These are phyloP conservation scores for Leptocoma aspasia DNA, from an alignment of 2,113 vertebrate species.

Conservation along the genomic window DNA sequence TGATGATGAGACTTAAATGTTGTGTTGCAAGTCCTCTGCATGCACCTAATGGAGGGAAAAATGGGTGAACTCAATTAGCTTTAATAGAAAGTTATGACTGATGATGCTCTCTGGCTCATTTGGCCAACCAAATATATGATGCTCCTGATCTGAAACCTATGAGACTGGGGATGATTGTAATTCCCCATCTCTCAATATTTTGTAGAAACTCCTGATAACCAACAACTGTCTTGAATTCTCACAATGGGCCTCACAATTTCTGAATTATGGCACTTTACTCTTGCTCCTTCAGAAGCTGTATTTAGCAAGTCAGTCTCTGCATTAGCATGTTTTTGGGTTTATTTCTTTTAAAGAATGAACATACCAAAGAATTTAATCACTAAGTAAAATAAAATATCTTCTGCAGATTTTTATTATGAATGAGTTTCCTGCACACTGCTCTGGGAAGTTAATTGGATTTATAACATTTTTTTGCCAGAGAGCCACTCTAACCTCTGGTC, in stretches of 20 bases:
- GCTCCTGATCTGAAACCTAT: not conserved
- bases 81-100: not conserved
- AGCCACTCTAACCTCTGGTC: not conserved
- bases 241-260: not conserved
- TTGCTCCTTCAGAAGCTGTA: not conserved
- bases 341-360: not conserved
- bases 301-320: not conserved
- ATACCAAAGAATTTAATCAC: not conserved
- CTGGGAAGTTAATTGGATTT: not conserved
- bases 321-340: not conserved
- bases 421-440: fast-evolving
- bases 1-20: not conserved
- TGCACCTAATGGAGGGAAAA: not conserved
- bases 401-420: not conserved
- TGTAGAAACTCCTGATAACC: not conserved
- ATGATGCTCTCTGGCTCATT: not conserved
- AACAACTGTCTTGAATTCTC: not conserved
- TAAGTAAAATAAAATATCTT: not conserved
- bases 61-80: not conserved
- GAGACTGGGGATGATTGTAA: not conserved
- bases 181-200: not conserved
- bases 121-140: not conserved
- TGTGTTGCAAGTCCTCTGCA: not conserved
- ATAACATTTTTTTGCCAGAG: not conserved
- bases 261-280: not conserved